Percentiles rank a stretch among this genome's conserved stretches.
Evolutionary conservation across 2,797 vertebrate genomes (phyloP).

Genomic region (Nothura maculosa): DNA sequence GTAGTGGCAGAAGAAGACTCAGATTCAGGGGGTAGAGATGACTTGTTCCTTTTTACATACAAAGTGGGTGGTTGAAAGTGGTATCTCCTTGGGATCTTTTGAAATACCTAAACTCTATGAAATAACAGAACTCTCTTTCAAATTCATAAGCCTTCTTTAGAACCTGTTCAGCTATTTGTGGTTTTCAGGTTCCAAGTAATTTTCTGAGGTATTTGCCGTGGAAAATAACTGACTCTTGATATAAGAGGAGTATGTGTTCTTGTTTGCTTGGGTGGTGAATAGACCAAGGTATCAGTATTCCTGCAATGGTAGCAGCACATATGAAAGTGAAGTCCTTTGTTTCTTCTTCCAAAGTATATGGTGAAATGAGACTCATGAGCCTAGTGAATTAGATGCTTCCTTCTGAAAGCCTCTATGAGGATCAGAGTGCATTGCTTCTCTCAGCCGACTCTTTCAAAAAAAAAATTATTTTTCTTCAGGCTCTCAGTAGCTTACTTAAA

Average conservation of each 20-base stretch:
- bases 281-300: neutral
- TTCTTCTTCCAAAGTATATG: neutral
- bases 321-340: neutral
- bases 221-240: neutral
- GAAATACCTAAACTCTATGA: neutral
- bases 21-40: neutral
- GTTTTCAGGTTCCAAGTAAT: neutral
- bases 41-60: neutral
- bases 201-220: neutral
- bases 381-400: neutral
- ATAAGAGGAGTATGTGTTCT: neutral
- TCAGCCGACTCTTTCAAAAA: neutral
- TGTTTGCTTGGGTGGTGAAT: neutral
- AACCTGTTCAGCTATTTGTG: neutral
- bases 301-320: neutral
- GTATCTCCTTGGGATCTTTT: neutral
- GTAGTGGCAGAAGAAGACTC: neutral
- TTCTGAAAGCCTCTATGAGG: neutral
- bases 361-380: neutral
- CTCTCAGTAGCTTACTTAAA: neutral
- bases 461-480: neutral
- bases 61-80: neutral
- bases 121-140: neutral
- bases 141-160: neutral
- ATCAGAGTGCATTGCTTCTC: neutral